A percentile compares a stretch with the other conserved stretches of the same genome.
phyloP scores from a whole-genome alignment of 2,797 vertebrate species.

The Melanotaenia nigrans region DNA sequence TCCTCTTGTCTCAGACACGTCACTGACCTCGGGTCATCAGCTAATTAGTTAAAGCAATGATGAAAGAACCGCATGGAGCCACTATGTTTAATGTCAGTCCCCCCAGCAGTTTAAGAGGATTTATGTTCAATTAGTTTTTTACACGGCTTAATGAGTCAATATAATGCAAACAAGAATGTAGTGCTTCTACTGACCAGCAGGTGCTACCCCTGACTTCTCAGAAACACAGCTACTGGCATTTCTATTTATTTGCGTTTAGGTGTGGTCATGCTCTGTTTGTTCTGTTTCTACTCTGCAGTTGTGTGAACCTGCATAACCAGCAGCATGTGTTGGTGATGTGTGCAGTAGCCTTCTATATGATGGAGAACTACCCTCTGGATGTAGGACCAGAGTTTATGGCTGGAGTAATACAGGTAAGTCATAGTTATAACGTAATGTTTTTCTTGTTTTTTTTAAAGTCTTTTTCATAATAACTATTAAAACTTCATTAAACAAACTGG shows the following conservation, averaged over 20 bases:
- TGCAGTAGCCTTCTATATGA: constrained; percentile 97
- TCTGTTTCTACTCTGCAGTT: constrained; percentile 77
- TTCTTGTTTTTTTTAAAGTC: background rate
- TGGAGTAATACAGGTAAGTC: constrained; percentile 91
- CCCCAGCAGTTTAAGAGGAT: constrained; percentile 10
- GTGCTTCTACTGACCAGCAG: constrained; percentile 11
- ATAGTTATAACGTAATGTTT: background rate
- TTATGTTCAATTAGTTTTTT: constrained; percentile 23
- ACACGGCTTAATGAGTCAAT: constrained; percentile 33
- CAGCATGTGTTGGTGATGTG: constrained; percentile 98
- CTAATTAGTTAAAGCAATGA: constrained; percentile 37
- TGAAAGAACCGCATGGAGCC: constrained; percentile 6
- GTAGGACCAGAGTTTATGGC: constrained; percentile 96
- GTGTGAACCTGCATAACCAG: constrained; percentile 95
- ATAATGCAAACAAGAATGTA: constrained; percentile 7
- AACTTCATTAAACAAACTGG: background rate
- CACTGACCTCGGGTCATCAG: constrained; percentile 20
- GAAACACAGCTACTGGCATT: background rate
- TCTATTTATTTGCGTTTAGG: background rate
- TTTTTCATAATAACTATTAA: background rate
- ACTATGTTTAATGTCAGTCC: constrained; percentile 31
- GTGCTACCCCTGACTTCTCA: constrained; percentile 37
- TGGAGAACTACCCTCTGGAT: constrained; percentile 97
- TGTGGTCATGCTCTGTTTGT: background rate
- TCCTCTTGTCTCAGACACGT: constrained; percentile 1